A percentile compares a stretch with the other conserved stretches of the same genome.
These are phyloP conservation scores for Pseudorhiza aurosa DNA, from an alignment of 30 jellyfish, hydroid and myxozoan species.

Conservation along the genomic window DNA sequence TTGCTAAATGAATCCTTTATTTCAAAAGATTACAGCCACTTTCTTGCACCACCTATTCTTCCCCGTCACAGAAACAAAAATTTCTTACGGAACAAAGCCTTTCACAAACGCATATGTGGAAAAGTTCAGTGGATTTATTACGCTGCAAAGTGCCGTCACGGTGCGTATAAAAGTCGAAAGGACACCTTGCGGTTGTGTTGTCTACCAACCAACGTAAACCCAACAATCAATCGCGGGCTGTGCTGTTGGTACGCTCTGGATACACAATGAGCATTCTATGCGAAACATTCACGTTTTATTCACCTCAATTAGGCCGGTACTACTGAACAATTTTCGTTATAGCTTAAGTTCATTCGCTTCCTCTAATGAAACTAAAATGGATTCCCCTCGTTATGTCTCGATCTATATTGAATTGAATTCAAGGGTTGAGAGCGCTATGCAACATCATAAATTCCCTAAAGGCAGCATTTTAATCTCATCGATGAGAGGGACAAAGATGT, in stretches of 20 bases:
- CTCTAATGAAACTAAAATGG: too few species aligned
- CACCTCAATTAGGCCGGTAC: conserved; percentile 3
- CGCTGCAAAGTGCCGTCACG: not conserved
- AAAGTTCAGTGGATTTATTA: not conserved
- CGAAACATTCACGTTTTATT: not conserved
- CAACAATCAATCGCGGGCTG: not conserved
- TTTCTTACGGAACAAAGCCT: not conserved
- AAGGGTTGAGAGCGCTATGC: too few species aligned
- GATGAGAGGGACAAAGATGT: too few species aligned
- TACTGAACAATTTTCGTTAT: not conserved
- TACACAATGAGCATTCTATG: not conserved
- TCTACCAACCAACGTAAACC: not conserved
- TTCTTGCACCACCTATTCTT: conserved; percentile 30
- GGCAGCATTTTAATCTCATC: too few species aligned
- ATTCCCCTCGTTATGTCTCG: too few species aligned
- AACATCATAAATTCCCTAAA: too few species aligned
- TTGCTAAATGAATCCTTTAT: conserved; percentile 19
- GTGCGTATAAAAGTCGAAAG: not conserved
- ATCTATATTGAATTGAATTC: too few species aligned
- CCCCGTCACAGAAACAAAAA: not conserved
- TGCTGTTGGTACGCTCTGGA: not conserved
- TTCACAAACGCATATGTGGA: not conserved
- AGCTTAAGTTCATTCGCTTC: not conserved
- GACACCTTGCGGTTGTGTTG: not conserved
- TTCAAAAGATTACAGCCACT: conserved; percentile 7